Conservation (phyloP, 1,140 invertebrate species). For the Aphaenogaster ashmeadi region DNA sequence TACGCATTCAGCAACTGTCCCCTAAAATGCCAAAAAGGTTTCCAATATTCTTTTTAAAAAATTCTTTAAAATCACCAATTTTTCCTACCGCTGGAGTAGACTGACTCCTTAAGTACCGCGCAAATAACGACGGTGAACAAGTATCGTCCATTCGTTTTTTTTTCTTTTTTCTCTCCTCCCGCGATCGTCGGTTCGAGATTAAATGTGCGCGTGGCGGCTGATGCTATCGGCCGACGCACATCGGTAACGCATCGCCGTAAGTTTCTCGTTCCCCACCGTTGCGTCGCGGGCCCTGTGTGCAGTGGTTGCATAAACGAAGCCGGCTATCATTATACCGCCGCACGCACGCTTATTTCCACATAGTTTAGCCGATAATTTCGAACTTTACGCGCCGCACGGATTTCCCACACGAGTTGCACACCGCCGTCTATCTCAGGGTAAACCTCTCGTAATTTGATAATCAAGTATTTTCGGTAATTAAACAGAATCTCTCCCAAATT, state of each 20-base stretch:
- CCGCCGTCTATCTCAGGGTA: not conserved
- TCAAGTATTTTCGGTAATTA: not conserved
- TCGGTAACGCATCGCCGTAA: constrained; percentile 64
- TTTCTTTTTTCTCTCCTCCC: constrained; percentile 43
- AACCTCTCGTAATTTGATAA: not conserved
- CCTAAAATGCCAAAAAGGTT: too few species aligned
- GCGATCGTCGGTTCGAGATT: constrained; percentile 61
- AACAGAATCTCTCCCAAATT: not conserved
- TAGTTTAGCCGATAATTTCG: constrained; percentile 53
- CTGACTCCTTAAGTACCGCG: not conserved
- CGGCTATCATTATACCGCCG: constrained; percentile 58
- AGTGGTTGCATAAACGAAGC: constrained; percentile 63
- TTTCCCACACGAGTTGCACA: constrained; percentile 15
- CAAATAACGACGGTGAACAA: constrained; percentile 40
- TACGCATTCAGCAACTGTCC: too few species aligned
- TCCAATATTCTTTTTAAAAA: too few species aligned
- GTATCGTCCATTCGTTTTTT: not conserved
- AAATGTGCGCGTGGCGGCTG: constrained; percentile 66
- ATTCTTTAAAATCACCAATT: too few species aligned
- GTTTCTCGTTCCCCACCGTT: constrained; percentile 36
- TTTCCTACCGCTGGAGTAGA: too few species aligned
- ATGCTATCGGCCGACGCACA: constrained; percentile 64
- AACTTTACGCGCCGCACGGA: constrained; percentile 39
- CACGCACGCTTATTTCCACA: constrained; percentile 59
- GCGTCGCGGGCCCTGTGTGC: constrained; percentile 26